Conservation (phyloP, 2,113 vertebrate species). For the Hippopotamus amphibius region DNA sequence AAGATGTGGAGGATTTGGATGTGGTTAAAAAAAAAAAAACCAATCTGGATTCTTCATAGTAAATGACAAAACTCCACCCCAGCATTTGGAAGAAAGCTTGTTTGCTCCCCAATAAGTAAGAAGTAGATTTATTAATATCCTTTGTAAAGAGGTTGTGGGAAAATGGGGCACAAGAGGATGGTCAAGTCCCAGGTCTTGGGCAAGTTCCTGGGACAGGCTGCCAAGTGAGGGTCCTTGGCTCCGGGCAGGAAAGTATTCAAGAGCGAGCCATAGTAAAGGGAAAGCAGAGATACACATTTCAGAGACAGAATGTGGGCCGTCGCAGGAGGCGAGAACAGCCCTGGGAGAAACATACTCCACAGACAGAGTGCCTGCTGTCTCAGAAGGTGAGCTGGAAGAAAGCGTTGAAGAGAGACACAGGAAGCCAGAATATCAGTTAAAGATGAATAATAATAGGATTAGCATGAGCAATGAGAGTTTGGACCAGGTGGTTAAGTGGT, state of each 20-base stretch:
- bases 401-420: background rate
- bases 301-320: background rate
- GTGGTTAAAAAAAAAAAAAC: background rate
- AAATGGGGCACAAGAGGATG: background rate
- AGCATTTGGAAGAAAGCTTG: background rate
- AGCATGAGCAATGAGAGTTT: background rate
- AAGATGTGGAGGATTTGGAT: background rate
- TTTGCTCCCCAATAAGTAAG: background rate
- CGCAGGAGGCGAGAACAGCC: background rate
- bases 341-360: background rate
- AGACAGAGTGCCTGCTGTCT: too few relatives aligned
- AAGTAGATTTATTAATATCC: background rate
- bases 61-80: background rate
- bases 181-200: background rate
- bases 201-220: background rate
- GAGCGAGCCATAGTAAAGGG: background rate
- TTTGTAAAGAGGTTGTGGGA: background rate
- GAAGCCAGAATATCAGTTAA: background rate
- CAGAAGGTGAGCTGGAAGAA: too few relatives aligned
- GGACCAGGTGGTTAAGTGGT: background rate
- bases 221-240: background rate
- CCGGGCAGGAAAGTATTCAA: background rate
- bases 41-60: background rate
- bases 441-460: too few relatives aligned
- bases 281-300: background rate